These are phyloP conservation scores for Eupelmus urozonus DNA, from an alignment of 2,888 invertebrate species.

Conservation along the genomic window DNA sequence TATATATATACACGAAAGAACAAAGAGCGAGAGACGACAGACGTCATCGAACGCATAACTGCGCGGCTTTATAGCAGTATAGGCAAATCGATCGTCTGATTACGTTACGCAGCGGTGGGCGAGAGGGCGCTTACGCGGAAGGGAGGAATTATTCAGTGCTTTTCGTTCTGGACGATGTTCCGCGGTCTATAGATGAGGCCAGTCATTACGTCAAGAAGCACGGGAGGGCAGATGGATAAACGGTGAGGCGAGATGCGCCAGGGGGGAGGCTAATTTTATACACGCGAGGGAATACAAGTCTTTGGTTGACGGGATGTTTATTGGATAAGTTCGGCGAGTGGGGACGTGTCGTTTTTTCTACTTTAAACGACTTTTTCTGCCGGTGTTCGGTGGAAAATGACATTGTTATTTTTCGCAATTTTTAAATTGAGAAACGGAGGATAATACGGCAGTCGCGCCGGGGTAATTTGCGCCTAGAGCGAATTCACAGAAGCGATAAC, in stretches of 20 bases:
- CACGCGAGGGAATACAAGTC: not conserved
- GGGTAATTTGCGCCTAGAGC: too few species aligned
- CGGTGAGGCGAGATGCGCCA: not conserved
- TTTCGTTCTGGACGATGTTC: slow-evolving; percentile 18
- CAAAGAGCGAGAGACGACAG: not conserved
- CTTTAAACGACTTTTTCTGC: too few species aligned
- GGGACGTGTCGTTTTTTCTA: too few species aligned
- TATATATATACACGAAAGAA: too few species aligned
- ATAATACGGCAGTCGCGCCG: too few species aligned
- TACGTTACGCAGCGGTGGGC: not conserved
- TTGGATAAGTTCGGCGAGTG: too few species aligned
- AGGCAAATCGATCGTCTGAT: not conserved
- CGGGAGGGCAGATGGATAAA: not conserved
- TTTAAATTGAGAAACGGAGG: too few species aligned
- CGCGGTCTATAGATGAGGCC: not conserved
- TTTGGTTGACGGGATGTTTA: not conserved
- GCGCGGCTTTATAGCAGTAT: too few species aligned
- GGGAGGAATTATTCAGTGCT: slow-evolving; percentile 46
- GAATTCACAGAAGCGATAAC: too few species aligned
- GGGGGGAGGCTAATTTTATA: not conserved
- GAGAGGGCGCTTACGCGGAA: not conserved
- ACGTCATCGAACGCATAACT: too few species aligned
- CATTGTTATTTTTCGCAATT: too few species aligned
- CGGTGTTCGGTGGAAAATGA: too few species aligned
- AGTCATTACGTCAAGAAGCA: slow-evolving; percentile 26